A percentile compares a stretch with the other conserved stretches of the same genome.
Conservation (phyloP, 2,113 vertebrate species). For the Erythrolamprus reginae region DNA sequence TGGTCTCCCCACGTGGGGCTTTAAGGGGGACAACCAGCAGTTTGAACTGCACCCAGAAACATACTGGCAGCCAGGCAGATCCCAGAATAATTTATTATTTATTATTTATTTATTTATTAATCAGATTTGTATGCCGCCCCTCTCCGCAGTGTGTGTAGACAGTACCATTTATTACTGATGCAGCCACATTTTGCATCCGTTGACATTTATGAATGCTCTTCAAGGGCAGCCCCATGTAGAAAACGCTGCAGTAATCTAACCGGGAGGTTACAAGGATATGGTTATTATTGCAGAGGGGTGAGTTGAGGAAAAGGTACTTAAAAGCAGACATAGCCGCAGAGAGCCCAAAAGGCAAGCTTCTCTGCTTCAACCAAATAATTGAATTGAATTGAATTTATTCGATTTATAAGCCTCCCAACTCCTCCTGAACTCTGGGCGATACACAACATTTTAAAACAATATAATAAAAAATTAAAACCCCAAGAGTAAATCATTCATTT, state of each 20-base stretch:
- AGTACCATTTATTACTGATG: background rate
- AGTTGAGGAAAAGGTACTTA: background rate
- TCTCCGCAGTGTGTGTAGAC: background rate
- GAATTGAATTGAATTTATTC: too few species aligned
- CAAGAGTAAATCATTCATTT: too few species aligned
- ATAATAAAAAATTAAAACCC: too few species aligned
- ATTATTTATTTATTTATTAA: too few species aligned
- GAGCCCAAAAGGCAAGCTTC: background rate
- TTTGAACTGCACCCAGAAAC: background rate
- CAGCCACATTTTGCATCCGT: background rate
- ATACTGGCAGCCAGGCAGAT: background rate
- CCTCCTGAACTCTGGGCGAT: too few species aligned
- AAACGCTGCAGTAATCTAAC: background rate
- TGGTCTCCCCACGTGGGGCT: too few species aligned
- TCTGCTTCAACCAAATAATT: background rate
- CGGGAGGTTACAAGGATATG: background rate
- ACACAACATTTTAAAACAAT: too few species aligned
- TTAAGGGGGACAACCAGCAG: too few species aligned
- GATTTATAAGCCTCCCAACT: too few species aligned
- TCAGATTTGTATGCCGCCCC: too few species aligned
- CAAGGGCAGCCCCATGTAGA: too few species aligned
- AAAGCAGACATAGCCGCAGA: background rate
- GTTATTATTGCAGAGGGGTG: background rate
- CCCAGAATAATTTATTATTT: too few species aligned
- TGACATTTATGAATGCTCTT: background rate